Evolutionary conservation across 2,113 vertebrate species (phyloP).

Genomic region (Daubentonia madagascariensis): DNA sequence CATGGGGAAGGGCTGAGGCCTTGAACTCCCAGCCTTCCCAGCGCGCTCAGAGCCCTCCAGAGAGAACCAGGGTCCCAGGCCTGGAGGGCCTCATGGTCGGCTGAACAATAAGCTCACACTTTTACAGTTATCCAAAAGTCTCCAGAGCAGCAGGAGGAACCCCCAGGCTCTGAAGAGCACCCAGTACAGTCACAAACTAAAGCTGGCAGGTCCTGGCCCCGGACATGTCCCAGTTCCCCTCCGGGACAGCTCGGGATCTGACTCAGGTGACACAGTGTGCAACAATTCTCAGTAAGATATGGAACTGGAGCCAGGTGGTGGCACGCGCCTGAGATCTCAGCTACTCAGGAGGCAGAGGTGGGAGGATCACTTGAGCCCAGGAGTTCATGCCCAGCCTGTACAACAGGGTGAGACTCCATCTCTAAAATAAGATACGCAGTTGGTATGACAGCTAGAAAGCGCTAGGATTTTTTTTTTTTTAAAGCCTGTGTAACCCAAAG

Average conservation of each 20-base stretch:
- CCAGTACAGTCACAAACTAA: fast-evolving
- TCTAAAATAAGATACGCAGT: no score
- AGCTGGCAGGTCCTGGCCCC: not conserved
- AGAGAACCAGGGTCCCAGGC: not conserved
- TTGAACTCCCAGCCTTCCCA: not conserved
- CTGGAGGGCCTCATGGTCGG: fast-evolving
- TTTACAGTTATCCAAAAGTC: fast-evolving
- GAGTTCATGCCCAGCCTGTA: no score
- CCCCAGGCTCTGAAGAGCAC: not conserved
- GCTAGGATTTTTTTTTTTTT: not conserved
- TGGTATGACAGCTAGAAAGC: not conserved
- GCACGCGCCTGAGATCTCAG: no score
- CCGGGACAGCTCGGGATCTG: not conserved
- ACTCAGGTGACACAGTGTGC: fast-evolving
- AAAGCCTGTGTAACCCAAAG: not conserved
- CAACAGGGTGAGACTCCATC: no score
- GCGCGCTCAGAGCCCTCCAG: not conserved
- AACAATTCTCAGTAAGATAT: no score
- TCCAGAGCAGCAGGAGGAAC: not conserved
- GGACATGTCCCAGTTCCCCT: not conserved
- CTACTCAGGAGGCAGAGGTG: no score
- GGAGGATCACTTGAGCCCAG: no score
- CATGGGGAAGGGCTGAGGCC: no score
- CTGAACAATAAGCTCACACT: fast-evolving
- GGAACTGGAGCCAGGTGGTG: no score